Evolutionary conservation across 2,888 invertebrate genomes (phyloP).

Genomic region (Lasioglossum oenotherae): DNA sequence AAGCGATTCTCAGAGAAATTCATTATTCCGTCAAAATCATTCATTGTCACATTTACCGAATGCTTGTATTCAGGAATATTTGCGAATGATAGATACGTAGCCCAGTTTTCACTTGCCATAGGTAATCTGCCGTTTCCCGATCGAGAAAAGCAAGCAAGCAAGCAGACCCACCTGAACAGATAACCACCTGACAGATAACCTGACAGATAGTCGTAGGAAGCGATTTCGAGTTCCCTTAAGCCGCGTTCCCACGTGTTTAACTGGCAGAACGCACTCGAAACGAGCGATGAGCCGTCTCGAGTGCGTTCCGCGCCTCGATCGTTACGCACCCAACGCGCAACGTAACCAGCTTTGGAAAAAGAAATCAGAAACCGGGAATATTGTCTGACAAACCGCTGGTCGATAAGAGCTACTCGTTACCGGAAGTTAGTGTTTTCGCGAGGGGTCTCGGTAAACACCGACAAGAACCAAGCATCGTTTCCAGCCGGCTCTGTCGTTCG

Average conservation of each 20-base stretch:
- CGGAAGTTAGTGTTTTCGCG: slow-evolving; percentile 33
- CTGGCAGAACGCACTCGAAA: slow-evolving; percentile 5
- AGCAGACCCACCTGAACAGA: no score
- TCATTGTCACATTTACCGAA: neutral
- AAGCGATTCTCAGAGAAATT: no score
- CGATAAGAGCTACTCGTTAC: slow-evolving; percentile 42
- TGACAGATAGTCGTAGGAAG: neutral
- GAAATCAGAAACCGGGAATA: neutral
- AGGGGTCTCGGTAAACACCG: slow-evolving; percentile 22
- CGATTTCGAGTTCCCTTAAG: slow-evolving; percentile 6
- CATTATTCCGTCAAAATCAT: no score
- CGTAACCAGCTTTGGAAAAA: neutral
- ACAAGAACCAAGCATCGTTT: slow-evolving; percentile 45
- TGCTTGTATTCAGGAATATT: neutral
- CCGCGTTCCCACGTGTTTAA: neutral
- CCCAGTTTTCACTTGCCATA: neutral
- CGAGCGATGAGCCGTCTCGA: neutral
- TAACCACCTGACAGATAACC: neutral
- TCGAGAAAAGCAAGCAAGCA: neutral
- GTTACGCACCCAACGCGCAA: neutral
- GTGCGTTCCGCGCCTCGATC: neutral
- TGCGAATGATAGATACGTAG: neutral
- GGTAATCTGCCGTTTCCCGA: neutral
- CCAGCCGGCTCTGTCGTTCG: slow-evolving; percentile 26
- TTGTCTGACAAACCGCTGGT: neutral